These are phyloP conservation scores for Forbesichthys papilliferus DNA, from an alignment of 2,113 vertebrate genomes.

Conservation along the genomic window DNA sequence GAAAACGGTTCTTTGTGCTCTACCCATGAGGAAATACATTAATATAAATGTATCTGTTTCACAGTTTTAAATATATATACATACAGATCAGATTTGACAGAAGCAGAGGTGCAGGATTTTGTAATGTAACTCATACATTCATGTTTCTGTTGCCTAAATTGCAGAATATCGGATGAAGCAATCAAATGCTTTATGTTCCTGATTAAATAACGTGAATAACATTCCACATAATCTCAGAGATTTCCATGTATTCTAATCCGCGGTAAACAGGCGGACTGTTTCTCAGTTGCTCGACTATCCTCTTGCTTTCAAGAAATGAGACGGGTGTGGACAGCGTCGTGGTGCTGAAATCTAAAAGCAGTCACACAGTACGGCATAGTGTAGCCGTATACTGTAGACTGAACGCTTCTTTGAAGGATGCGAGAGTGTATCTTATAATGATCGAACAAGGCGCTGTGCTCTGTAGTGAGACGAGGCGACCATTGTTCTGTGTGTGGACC, in stretches of 20 bases:
- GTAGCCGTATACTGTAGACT: neutral
- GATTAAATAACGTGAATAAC: constrained; percentile 21
- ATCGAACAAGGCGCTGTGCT: constrained; percentile 3
- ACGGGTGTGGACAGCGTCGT: constrained; percentile 60
- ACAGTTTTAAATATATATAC: neutral
- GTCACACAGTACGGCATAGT: constrained; percentile 5
- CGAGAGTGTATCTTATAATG: neutral
- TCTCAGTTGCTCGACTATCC: neutral
- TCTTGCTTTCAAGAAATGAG: neutral
- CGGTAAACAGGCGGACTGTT: too few species aligned
- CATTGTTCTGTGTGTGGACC: constrained; percentile 12
- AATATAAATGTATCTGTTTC: neutral
- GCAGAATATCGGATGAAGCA: neutral
- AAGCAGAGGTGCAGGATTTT: too few species aligned
- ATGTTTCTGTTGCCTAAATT: neutral
- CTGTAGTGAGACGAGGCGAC: neutral
- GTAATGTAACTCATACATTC: too few species aligned
- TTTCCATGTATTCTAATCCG: neutral
- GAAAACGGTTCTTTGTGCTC: constrained; percentile 77
- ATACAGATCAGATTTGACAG: neutral
- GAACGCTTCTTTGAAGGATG: constrained; percentile 1
- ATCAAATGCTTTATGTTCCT: neutral
- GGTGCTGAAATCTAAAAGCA: constrained; percentile 56
- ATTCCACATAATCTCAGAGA: constrained; percentile 1
- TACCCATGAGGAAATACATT: constrained; percentile 48